Conservation (phyloP, 2,888 invertebrate species). For the Acrobasis suavella region DNA sequence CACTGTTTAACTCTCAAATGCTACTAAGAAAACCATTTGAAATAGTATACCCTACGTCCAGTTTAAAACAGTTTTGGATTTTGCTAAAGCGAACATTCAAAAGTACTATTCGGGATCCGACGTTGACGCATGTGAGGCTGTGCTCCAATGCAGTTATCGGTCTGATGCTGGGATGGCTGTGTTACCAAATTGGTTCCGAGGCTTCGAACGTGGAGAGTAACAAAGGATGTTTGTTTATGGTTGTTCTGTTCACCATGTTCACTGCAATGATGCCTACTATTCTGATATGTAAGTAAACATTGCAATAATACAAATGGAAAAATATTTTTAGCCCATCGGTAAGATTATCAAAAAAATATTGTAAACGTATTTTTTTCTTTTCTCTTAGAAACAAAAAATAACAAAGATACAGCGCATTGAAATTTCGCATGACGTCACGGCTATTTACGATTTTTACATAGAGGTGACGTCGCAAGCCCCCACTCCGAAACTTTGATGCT, state of each 20-base stretch:
- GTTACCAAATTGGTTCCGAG: conserved; percentile 95
- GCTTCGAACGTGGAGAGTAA: conserved; percentile 97
- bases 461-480: no score
- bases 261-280: conserved; percentile 99
- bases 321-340: no score
- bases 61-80: conserved; percentile 93
- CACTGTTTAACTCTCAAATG: background rate
- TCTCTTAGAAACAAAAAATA: no score
- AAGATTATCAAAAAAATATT: no score
- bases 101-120: conserved; percentile 92
- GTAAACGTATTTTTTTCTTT: no score
- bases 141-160: conserved; percentile 94
- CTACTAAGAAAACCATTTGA: background rate
- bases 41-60: conserved; percentile 90
- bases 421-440: no score
- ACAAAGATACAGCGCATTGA: no score
- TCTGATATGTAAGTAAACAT: conserved; percentile 91
- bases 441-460: no score
- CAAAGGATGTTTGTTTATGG: conserved; percentile 97
- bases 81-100: conserved; percentile 91
- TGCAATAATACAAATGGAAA: conserved; percentile 23
- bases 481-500: no score
- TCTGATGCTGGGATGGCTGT: conserved; percentile 94
- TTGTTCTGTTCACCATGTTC: conserved; percentile 97
- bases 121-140: conserved; percentile 93